These are phyloP conservation scores for Nansenia antarctica DNA, from an alignment of 2,113 vertebrate genomes.

Conservation along the genomic window DNA sequence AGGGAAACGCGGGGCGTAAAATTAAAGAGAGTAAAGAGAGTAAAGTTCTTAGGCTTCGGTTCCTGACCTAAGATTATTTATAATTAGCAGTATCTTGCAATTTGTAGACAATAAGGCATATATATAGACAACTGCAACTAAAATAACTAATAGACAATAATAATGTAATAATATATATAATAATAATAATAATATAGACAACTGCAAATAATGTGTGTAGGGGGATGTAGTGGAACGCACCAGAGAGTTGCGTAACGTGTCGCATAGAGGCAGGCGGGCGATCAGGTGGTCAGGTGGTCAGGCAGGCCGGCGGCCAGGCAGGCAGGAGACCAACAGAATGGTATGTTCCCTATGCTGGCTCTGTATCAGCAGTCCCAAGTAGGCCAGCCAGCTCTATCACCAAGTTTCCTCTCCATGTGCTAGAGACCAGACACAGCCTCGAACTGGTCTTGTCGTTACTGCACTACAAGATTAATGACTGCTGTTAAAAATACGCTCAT, in stretches of 20 bases:
- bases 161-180: too few species aligned
- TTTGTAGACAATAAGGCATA: too few species aligned
- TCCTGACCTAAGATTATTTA: too few species aligned
- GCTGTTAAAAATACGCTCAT: not conserved
- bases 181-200: too few species aligned
- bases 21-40: too few species aligned
- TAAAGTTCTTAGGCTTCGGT: too few species aligned
- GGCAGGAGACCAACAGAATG: not conserved
- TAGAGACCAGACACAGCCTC: not conserved
- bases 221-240: not conserved
- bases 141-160: too few species aligned
- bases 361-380: conserved; percentile 12
- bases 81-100: too few species aligned
- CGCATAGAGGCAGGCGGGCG: not conserved
- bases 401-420: not conserved
- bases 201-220: not conserved
- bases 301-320: not conserved
- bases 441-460: not conserved
- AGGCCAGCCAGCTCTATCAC: not conserved
- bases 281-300: too few species aligned
- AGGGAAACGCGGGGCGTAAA: too few species aligned
- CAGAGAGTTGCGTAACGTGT: conserved; percentile 9
- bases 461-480: not conserved
- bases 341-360: conserved; percentile 16
- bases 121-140: too few species aligned